Base-by-base conservation (phyloP, 2,888 invertebrate genomes). In the Cataglyphis rosenhaueri region DNA sequence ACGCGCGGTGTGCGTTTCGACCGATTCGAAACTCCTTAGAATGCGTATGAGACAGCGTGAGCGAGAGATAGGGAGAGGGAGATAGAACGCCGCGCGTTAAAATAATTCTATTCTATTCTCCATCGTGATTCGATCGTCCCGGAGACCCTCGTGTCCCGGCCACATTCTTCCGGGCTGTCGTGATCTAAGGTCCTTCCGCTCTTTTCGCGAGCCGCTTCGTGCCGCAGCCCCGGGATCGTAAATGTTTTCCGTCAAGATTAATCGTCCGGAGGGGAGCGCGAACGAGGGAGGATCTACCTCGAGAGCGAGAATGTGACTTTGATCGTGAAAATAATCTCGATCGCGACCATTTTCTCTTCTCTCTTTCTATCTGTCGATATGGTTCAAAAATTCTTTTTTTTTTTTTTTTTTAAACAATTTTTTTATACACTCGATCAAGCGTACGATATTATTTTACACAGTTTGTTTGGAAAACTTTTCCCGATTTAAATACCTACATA, bases 191-290 rank as follows among this genome's bases (percentile, higher is more conserved):
- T 74, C 55, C 74, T 62, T 48, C 68, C 62, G 52, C 73, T 29
- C 78, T 68, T 68, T 68, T 81, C 81, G 68, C 64, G 66, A 41
- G 70, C 38, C 59, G 81, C 66, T 81, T 38, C 57, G 38, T 59
- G 59, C 59, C 59, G 25, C 21, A 73, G 82, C 57, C 57, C 15
- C 75, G 55, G 75, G 79, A 76, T 85, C 83, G 86, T 85, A 86
- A 85, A 85, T 86, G 86, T 85, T 86, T 86, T 85, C 76, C 83
- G 76, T 73, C 65, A 86, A 86, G 86, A 86, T 86, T 86, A 85
- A 86, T 86, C 82, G 86, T 85, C 73, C 48, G 83, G 52, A 76
- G 68, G 79, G 81, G 68, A 81, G 73, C 73, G 73, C 73, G 79
- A 85, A 66, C 82, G 64, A 76, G 78, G 79, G 62, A 84, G 62